Conservation (phyloP, 2,113 vertebrate species). For the Dendrocopos noguchii region DNA sequence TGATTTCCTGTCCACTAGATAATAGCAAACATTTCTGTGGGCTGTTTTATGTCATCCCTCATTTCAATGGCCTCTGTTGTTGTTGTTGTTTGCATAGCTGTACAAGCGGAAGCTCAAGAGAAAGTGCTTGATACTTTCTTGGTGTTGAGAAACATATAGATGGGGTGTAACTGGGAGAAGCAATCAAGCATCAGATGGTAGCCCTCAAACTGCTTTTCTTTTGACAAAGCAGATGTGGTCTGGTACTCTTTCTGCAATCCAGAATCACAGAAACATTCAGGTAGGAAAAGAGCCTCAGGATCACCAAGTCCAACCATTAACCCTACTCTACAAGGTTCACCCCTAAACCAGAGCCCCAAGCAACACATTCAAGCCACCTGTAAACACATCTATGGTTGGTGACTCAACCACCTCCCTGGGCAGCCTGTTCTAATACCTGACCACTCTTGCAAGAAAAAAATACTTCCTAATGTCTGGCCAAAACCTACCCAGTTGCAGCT, state of each 20-base stretch:
- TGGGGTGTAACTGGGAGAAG: not conserved
- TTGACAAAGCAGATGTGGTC: not conserved
- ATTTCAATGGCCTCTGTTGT: not conserved
- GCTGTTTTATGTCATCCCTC: not conserved
- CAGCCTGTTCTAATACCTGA: too few species aligned
- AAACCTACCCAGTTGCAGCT: too few species aligned
- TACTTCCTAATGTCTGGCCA: too few species aligned
- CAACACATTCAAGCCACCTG: too few species aligned
- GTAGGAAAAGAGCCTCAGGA: too few species aligned
- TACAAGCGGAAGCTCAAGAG: not conserved
- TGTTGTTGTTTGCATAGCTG: not conserved
- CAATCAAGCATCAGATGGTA: not conserved
- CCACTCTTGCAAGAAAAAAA: too few species aligned
- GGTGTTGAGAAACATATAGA: not conserved
- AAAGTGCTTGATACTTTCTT: not conserved
- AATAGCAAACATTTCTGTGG: not conserved
- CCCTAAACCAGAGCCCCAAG: too few species aligned
- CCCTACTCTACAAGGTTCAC: too few species aligned
- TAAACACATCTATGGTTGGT: too few species aligned
- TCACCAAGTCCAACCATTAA: too few species aligned
- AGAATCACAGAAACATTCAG: too few species aligned
- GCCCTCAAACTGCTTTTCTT: not conserved
- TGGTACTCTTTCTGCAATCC: not conserved
- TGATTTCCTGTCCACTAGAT: conserved; percentile 35
- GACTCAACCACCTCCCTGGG: too few species aligned